Evolutionary conservation across 1,140 invertebrate genomes (phyloP).

Genomic region (Nomia melanderi): DNA sequence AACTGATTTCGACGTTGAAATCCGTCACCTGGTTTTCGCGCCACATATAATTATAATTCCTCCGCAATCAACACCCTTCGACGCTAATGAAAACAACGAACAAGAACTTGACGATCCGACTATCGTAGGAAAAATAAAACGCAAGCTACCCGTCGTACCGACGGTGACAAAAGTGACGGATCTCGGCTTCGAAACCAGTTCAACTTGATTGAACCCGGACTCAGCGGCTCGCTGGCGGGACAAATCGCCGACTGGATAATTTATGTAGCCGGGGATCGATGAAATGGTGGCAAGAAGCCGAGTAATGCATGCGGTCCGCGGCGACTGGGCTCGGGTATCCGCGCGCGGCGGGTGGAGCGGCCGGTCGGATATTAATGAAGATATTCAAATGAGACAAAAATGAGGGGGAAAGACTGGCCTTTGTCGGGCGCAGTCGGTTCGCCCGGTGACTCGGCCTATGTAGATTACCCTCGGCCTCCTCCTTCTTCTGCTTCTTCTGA

Average conservation of each 20-base stretch:
- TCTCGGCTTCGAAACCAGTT: no score
- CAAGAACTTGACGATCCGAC: no score
- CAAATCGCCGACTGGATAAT: conserved; percentile 46
- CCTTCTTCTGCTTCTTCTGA: conserved; percentile 34
- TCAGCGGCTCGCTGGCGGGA: no score
- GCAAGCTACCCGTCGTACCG: no score
- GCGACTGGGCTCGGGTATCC: conserved; percentile 2
- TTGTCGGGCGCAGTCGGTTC: conserved; percentile 68
- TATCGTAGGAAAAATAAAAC: no score
- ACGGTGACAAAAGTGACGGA: no score
- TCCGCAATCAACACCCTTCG: no score
- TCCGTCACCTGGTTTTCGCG: no score
- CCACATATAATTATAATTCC: no score
- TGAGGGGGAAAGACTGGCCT: conserved; percentile 63
- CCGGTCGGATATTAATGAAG: conserved; percentile 75
- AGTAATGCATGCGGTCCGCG: conserved; percentile 67
- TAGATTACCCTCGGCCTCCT: conserved; percentile 64
- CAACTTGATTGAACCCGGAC: no score
- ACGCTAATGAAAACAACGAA: no score
- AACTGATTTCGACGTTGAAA: no score
- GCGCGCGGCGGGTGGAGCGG: conserved; percentile 50
- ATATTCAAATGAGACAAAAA: conserved; percentile 78
- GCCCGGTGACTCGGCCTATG: conserved; percentile 71
- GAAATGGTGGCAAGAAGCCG: conserved; percentile 71
- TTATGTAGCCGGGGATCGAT: conserved; percentile 69